Conservation (phyloP, 2,888 invertebrate species). For the Portevinia maculata region DNA sequence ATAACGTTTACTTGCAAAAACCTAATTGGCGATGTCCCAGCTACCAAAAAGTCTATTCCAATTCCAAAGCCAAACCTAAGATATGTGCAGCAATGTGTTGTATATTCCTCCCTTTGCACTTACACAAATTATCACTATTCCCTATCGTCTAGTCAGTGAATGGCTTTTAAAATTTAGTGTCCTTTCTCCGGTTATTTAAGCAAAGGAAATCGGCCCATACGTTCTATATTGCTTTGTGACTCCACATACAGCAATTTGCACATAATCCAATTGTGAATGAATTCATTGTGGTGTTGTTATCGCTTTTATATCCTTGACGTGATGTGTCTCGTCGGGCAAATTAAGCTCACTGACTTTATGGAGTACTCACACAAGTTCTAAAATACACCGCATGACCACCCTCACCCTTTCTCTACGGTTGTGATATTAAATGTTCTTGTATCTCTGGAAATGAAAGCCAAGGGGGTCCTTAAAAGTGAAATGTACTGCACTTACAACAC, state of each 20-base stretch:
- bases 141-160: neutral
- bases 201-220: constrained; percentile 8
- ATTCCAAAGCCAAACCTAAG: no score
- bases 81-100: neutral
- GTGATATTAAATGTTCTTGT: constrained; percentile 14
- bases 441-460: constrained; percentile 9
- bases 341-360: constrained; percentile 48
- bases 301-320: constrained; percentile 38
- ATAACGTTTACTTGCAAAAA: no score
- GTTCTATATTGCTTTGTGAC: constrained; percentile 29
- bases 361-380: neutral
- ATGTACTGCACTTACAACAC: constrained; percentile 23
- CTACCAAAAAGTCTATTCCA: no score
- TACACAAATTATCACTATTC: neutral
- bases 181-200: neutral
- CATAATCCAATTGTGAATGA: constrained; percentile 51
- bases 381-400: neutral
- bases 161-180: constrained; percentile 14
- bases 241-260: constrained; percentile 51
- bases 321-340: constrained; percentile 42
- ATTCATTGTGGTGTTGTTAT: constrained; percentile 47
- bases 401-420: neutral
- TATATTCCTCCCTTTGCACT: neutral
- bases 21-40: no score
- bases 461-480: constrained; percentile 16